These are phyloP conservation scores for Leptopilina drosophilae DNA, from an alignment of 2,888 invertebrate genomes.

Conservation along the genomic window DNA sequence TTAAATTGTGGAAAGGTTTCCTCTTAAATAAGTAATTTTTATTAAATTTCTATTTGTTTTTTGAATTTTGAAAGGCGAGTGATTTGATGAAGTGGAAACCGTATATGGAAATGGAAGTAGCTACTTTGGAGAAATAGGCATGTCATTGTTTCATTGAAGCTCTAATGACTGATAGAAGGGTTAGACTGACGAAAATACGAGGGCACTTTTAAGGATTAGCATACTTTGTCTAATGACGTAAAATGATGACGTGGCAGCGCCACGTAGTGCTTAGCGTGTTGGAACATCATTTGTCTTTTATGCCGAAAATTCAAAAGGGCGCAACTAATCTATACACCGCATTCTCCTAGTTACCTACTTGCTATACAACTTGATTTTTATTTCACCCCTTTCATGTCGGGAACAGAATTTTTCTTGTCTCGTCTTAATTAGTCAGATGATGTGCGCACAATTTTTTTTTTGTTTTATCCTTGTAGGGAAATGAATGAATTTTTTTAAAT, in stretches of 20 bases:
- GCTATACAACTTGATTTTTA: conserved; percentile 45
- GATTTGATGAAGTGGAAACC: background rate
- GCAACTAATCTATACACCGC: conserved; percentile 56
- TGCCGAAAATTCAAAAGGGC: conserved; percentile 54
- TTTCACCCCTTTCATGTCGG: background rate
- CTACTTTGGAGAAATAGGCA: background rate
- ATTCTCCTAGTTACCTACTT: conserved; percentile 54
- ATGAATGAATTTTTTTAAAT: too few species aligned
- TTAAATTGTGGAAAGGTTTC: too few species aligned
- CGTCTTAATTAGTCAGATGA: conserved; percentile 38
- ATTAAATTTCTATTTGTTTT: too few species aligned
- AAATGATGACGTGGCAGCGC: conserved; percentile 51
- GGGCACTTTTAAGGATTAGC: conserved; percentile 50
- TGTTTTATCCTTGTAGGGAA: background rate
- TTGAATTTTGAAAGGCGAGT: too few species aligned
- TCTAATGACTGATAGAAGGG: conserved; percentile 13
- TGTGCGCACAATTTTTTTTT: background rate
- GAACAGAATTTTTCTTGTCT: conserved; percentile 42
- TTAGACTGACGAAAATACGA: conserved; percentile 39
- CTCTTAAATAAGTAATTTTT: too few species aligned
- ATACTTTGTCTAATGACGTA: conserved; percentile 46
- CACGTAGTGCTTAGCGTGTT: conserved; percentile 51
- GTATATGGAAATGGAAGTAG: background rate
- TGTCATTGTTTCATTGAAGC: background rate
- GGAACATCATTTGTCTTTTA: conserved; percentile 54